A percentile compares a stretch with the other conserved stretches of the same genome.
Conservation (phyloP, 2,797 vertebrate genomes). For the Lycodopsis pacificus region DNA sequence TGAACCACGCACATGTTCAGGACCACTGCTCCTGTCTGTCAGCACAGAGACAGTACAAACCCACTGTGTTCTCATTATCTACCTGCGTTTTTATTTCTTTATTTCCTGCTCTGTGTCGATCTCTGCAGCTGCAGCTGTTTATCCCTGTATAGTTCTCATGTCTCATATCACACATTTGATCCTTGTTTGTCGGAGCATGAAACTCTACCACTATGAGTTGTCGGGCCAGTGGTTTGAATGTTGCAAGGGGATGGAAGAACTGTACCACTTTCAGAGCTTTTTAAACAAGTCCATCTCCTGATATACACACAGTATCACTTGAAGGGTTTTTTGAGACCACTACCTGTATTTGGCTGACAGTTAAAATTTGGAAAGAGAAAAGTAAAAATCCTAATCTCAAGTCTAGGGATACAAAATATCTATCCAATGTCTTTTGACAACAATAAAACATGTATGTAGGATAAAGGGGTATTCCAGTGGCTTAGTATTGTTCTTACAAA, state of each 20-base stretch:
- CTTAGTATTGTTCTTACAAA: constrained; percentile 1
- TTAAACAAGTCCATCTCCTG: constrained; percentile 18
- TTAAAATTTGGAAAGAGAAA: neutral
- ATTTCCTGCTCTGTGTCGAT: constrained; percentile 27
- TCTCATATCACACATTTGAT: constrained; percentile 73
- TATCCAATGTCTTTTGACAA: neutral
- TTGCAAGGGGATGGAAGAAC: constrained; percentile 15
- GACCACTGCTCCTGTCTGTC: constrained; percentile 73
- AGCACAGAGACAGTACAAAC: constrained; percentile 53
- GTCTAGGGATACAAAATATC: neutral
- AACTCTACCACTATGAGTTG: constrained; percentile 45
- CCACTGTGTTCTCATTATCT: constrained; percentile 75
- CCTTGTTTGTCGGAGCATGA: constrained; percentile 62
- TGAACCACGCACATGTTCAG: constrained; percentile 75
- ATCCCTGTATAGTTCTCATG: constrained; percentile 61
- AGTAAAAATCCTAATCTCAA: neutral
- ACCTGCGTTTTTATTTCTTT: constrained; percentile 43
- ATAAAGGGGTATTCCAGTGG: neutral
- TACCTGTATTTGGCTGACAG: neutral
- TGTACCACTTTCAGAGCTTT: constrained; percentile 36
- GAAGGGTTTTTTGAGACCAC: neutral
- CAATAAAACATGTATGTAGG: neutral
- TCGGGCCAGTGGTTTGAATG: constrained; percentile 43
- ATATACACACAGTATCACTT: constrained; percentile 7
- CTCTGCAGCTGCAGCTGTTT: constrained; percentile 56